Evolutionary conservation across 2,888 invertebrate species (phyloP).

Genomic region (Cybosia mesomella): DNA sequence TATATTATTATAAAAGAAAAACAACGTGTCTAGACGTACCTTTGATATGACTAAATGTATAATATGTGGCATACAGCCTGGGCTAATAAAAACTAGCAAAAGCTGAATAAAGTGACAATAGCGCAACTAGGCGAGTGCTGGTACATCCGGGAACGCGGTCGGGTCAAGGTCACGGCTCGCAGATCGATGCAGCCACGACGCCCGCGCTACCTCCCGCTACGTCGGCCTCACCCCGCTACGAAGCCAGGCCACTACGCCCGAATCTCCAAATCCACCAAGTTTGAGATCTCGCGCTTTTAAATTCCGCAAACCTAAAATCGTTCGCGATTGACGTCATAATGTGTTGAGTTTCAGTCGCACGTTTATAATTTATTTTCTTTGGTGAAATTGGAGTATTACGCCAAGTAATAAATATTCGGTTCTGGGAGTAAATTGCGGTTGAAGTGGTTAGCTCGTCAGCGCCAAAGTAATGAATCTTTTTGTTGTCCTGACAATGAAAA

Average conservation of each 20-base stretch:
- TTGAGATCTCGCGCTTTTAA: conserved; percentile 51
- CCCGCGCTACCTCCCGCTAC: conserved; percentile 66
- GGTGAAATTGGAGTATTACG: conserved; percentile 36
- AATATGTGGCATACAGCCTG: conserved; percentile 66
- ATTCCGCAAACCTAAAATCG: conserved; percentile 51
- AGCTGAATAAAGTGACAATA: conserved; percentile 77
- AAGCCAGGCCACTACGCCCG: conserved; percentile 58
- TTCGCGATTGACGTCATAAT: conserved; percentile 48
- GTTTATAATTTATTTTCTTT: conserved; percentile 47
- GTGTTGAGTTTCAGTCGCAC: conserved; percentile 33
- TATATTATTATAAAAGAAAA: conserved; percentile 42
- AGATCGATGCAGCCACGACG: conserved; percentile 88
- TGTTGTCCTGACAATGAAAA: conserved; percentile 32
- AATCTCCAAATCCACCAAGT: conserved; percentile 56
- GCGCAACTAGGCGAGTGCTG: conserved; percentile 77
- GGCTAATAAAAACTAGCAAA: conserved; percentile 78
- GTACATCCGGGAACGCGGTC: conserved; percentile 86
- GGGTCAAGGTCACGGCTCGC: conserved; percentile 89
- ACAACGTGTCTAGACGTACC: conserved; percentile 58
- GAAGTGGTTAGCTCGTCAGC: conserved; percentile 44
- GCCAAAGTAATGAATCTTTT: conserved; percentile 45
- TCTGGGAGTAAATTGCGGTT: conserved; percentile 43
- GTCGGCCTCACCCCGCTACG: conserved; percentile 56
- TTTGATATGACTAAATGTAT: conserved; percentile 52
- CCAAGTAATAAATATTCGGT: conserved; percentile 39